Percentiles rank a stretch among this genome's conserved stretches.
Conservation (phyloP, 2,888 invertebrate genomes). For the Caenorhabditis auriculariae region DNA sequence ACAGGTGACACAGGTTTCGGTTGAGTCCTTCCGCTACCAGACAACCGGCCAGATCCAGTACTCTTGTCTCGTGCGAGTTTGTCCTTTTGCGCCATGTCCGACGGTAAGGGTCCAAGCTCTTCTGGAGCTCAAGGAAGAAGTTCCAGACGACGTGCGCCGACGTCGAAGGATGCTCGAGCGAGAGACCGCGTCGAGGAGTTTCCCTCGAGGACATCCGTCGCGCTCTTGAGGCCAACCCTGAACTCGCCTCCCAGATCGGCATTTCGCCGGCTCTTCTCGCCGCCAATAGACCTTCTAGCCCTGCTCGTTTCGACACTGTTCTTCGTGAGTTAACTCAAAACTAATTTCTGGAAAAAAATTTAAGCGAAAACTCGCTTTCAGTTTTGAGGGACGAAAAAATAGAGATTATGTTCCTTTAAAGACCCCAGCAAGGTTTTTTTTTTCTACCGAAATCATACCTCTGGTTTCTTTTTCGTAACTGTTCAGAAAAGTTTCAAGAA, state of each 20-base stretch:
- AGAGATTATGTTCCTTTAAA: too few relatives aligned
- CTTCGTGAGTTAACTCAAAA: slow-evolving; percentile 21
- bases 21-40: slow-evolving; percentile 64
- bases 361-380: too few relatives aligned
- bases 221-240: slow-evolving; percentile 56
- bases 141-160: slow-evolving; percentile 48
- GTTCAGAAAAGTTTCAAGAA: too few relatives aligned
- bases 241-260: slow-evolving; percentile 51
- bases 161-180: slow-evolving; percentile 58
- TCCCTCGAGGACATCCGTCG: slow-evolving; percentile 38
- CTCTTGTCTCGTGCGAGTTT: slow-evolving; percentile 61
- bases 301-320: slow-evolving; percentile 15
- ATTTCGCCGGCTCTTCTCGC: slow-evolving; percentile 30
- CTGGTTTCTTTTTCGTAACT: too few relatives aligned
- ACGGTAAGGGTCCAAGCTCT: too few relatives aligned
- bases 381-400: too few relatives aligned
- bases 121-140: slow-evolving; percentile 1
- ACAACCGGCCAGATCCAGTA: slow-evolving; percentile 63
- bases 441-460: too few relatives aligned
- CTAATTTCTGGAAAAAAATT: too few relatives aligned
- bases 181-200: slow-evolving; percentile 27
- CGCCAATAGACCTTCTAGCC: slow-evolving; percentile 13
- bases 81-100: slow-evolving; percentile 60
- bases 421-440: too few relatives aligned
- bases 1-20: slow-evolving; percentile 47